phyloP scores from a whole-genome alignment of 2,113 vertebrate genomes.

The Maccullochella peelii region DNA sequence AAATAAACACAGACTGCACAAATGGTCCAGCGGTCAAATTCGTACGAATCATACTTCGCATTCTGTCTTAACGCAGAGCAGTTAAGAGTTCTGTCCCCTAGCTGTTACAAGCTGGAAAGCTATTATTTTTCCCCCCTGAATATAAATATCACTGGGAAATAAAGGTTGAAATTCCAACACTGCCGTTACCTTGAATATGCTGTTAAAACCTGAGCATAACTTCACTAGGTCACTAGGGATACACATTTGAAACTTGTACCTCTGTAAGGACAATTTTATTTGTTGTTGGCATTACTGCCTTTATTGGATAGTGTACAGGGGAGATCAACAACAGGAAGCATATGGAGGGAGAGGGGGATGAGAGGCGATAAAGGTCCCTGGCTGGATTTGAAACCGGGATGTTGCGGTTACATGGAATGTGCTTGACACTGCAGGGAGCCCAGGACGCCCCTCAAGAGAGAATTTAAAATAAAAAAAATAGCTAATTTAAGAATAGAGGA shows the following conservation, averaged over 20 bases:
- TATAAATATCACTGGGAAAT: not conserved
- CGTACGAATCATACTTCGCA: too few species aligned
- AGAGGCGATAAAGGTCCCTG: not conserved
- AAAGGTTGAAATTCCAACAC: too few species aligned
- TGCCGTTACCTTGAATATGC: not conserved
- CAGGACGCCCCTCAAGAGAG: not conserved
- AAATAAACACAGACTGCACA: too few species aligned
- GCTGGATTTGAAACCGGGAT: constrained; percentile 5
- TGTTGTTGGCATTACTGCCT: not conserved
- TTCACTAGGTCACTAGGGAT: not conserved
- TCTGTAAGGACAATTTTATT: not conserved
- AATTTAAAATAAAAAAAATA: not conserved
- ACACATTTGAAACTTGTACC: not conserved
- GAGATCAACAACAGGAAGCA: not conserved
- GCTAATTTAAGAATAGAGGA: not conserved
- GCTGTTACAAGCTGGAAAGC: too few species aligned
- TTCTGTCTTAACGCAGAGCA: too few species aligned
- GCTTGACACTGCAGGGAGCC: not conserved
- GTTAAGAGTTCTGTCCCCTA: too few species aligned
- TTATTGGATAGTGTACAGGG: not conserved
- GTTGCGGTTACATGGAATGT: constrained; percentile 34
- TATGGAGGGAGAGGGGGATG: not conserved
- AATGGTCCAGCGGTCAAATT: too few species aligned
- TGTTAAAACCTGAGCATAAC: not conserved
- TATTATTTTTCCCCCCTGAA: too few species aligned